phyloP scores from a whole-genome alignment of 2,113 vertebrate species.

The Eurystomus gularis region DNA sequence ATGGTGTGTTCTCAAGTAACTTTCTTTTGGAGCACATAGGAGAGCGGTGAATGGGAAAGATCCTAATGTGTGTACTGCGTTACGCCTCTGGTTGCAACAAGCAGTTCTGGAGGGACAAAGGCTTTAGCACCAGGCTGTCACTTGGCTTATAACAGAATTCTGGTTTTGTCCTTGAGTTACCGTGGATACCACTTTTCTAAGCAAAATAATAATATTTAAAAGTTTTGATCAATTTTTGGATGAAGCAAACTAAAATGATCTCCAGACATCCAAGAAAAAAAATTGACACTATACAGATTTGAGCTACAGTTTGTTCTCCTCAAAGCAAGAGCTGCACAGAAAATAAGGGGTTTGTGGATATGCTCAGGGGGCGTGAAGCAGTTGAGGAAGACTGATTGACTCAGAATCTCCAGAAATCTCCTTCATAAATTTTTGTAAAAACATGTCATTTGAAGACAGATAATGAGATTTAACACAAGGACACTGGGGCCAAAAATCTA shows the following conservation, averaged over 20 bases:
- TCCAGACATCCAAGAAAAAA: neutral
- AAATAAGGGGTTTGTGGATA: neutral
- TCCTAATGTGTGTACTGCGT: neutral
- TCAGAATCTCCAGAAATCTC: constrained; percentile 1
- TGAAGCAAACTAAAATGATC: neutral
- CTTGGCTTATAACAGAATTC: neutral
- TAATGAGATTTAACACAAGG: constrained; percentile 23
- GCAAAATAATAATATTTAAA: neutral
- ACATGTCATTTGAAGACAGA: neutral
- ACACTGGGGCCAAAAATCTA: neutral
- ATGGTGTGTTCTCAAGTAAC: neutral
- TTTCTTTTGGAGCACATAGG: neutral
- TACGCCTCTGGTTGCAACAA: neutral
- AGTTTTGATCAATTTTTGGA: neutral
- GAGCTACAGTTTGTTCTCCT: neutral
- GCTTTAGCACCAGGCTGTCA: neutral
- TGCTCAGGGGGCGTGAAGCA: neutral
- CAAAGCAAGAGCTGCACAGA: neutral
- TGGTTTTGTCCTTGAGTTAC: neutral
- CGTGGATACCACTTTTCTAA: neutral
- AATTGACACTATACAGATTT: neutral
- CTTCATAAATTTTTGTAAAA: constrained; percentile 40
- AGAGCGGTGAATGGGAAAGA: neutral
- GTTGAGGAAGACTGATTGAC: neutral
- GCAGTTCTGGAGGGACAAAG: neutral